phyloP scores from a whole-genome alignment of 2,113 vertebrate genomes.

The human (Homo sapiens) region GRCh38 chr16:49081001-49081500 shows the following conservation, averaged over 20 bases:
- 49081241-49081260: slow-evolving; percentile 50
- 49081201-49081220: background rate
- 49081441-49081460: background rate
- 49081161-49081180: background rate
- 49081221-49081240: slow-evolving; percentile 9
- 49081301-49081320: background rate
- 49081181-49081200: background rate
- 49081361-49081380: background rate
- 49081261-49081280: slow-evolving; percentile 46
- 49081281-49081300: slow-evolving; percentile 45
- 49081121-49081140: background rate
- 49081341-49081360: slow-evolving; percentile 18
- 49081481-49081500: background rate
- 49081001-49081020: background rate
- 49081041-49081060: background rate
- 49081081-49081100: too few relatives aligned
- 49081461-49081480: background rate
- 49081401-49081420: background rate
- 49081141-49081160: background rate
- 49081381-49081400: background rate
- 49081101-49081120: rapidly evolving
- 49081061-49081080: too few relatives aligned
- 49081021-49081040: background rate
- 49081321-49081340: background rate
- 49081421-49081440: background rate